Base-by-base conservation (phyloP, 2,888 invertebrate genomes). In the Colostygia pectinataria region DNA sequence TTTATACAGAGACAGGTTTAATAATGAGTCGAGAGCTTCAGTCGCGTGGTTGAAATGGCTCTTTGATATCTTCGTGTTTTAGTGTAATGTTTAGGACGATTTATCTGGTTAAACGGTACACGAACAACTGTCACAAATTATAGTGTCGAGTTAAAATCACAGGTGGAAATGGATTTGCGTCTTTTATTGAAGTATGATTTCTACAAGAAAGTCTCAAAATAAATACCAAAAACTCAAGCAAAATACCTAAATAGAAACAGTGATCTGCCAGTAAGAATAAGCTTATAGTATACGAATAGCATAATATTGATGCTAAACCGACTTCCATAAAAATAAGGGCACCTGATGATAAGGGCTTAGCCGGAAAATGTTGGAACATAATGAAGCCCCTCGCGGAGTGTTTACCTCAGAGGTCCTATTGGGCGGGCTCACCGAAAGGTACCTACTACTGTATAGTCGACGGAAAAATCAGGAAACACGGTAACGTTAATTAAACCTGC, bases 21-120 rank as follows among this genome's bases (percentile, higher is more conserved):
- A 50, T 57, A 55, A 55, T 52, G 52, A 55, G 55, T 54, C 47
- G 50, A 49, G 51, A 46, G 45, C 49, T 51, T 38, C 43, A 28
- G 42, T 12, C 43, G 23, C 33, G 27, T 28, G 32, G 25, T 24
- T 38, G 39, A 49, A 55, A 49, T 42, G 41, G 29, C 28, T 13
- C 34, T 43, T 45, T 47, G 36, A 6, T 20, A 6, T 20, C 20
- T 34, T n/a, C n/a, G 46, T 41, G 34, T 48, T 36, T 42, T 44
- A 50, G 42, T 42, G 28, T 44, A 50, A 39, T 42, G 28, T 40
- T 29, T 20, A 23, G 10, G 18, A 10, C 28, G 18, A 8, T 28
- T 37, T 27, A 15, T 14, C 2, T 14, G 9, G n/a, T n/a, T n/a
- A n/a, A n/a, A n/a, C n/a, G n/a, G n/a, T n/a, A n/a, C n/a, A n/a